phyloP scores from a whole-genome alignment of 2,113 vertebrate genomes.

The Puntigrus tetrazona region DNA sequence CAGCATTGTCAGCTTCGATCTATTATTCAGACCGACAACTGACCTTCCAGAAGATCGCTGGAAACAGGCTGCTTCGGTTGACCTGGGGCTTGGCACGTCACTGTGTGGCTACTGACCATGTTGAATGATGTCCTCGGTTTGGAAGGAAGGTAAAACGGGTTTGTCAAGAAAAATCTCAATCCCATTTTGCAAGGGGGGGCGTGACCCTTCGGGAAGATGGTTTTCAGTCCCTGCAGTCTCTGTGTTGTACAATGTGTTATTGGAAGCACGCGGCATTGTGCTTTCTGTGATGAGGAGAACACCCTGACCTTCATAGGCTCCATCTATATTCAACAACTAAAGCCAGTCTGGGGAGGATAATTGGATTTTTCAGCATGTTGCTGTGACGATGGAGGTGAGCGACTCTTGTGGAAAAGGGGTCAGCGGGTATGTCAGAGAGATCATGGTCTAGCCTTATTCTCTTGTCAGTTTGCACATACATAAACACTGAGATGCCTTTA shows the following conservation, averaged over 20 bases:
- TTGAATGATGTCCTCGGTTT: conserved; percentile 61
- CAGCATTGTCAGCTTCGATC: conserved; percentile 61
- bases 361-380: conserved; percentile 77
- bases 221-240: background rate
- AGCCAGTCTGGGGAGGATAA: conserved; percentile 73
- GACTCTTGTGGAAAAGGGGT: conserved; percentile 58
- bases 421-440: conserved; percentile 64
- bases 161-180: conserved; percentile 37
- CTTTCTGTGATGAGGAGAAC: conserved; percentile 61
- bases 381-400: conserved; percentile 54
- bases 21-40: conserved; percentile 71
- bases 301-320: conserved; percentile 68
- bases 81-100: conserved; percentile 65
- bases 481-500: conserved; percentile 38
- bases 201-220: background rate
- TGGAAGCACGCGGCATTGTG: conserved; percentile 45
- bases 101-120: conserved; percentile 54
- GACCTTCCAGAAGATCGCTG: conserved; percentile 71
- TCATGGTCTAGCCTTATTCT: conserved; percentile 43
- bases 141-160: conserved; percentile 52
- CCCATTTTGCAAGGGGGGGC: conserved; percentile 49
- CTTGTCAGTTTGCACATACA: conserved; percentile 38
- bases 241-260: conserved; percentile 58
- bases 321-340: conserved; percentile 76
- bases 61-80: conserved; percentile 58